These are phyloP conservation scores for Lobophora halterata DNA, from an alignment of 2,888 invertebrate species.

Conservation along the genomic window DNA sequence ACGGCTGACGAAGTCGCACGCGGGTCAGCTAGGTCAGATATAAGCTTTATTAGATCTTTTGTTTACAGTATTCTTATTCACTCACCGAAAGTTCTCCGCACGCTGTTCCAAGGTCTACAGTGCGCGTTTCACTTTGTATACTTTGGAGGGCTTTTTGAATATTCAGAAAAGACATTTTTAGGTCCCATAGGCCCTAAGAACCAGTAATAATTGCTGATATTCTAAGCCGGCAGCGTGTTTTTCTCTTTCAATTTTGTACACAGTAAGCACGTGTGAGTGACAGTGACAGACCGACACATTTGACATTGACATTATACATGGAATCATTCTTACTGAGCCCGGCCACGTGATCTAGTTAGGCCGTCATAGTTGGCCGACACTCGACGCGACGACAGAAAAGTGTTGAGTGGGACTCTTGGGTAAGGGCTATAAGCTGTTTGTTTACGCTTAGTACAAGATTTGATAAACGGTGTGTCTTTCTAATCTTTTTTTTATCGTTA, in stretches of 20 bases:
- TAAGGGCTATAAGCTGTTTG: too few relatives aligned
- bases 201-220: slow-evolving; percentile 4
- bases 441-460: too few relatives aligned
- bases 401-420: too few relatives aligned
- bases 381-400: too few relatives aligned
- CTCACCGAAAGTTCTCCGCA: slow-evolving; percentile 56
- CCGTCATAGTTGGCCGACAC: too few relatives aligned
- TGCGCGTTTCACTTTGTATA: slow-evolving; percentile 44
- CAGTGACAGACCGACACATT: slow-evolving; percentile 22
- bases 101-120: slow-evolving; percentile 46
- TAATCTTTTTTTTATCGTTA: too few relatives aligned
- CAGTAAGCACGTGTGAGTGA: slow-evolving; percentile 39
- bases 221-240: slow-evolving; percentile 7
- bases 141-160: slow-evolving; percentile 38
- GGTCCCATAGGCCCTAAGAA: slow-evolving; percentile 31
- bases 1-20: too few relatives aligned
- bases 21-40: too few relatives aligned
- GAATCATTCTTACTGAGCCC: not conserved
- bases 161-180: slow-evolving; percentile 40
- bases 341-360: too few relatives aligned
- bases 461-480: too few relatives aligned
- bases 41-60: too few relatives aligned
- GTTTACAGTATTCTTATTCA: slow-evolving; percentile 27
- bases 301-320: not conserved
- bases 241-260: not conserved